phyloP scores from a whole-genome alignment of 92 coral and sea anemone species.

The Galaxea fascicularis region DNA sequence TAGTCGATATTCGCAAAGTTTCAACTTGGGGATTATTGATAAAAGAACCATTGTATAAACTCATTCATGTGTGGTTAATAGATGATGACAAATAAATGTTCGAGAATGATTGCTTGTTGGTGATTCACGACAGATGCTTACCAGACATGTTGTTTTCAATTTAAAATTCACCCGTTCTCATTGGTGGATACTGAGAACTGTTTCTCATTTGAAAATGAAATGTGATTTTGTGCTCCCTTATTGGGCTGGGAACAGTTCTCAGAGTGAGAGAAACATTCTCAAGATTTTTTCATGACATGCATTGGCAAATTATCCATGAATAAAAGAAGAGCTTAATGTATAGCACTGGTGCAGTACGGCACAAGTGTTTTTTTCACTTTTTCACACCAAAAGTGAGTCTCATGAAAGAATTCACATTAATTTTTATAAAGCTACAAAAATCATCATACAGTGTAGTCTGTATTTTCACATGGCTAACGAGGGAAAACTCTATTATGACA shows the following conservation, averaged over 20 bases:
- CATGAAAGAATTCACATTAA: too few species aligned
- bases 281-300: too few species aligned
- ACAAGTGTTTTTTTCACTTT: too few species aligned
- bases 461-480: too few species aligned
- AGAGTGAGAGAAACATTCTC: too few species aligned
- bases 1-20: not conserved
- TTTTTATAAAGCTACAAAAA: too few species aligned
- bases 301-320: too few species aligned
- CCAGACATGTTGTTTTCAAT: constrained; percentile 16
- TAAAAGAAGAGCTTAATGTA: too few species aligned
- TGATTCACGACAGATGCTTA: constrained; percentile 20
- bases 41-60: not conserved
- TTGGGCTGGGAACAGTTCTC: not conserved
- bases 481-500: too few species aligned
- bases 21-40: not conserved
- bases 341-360: too few species aligned
- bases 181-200: constrained; percentile 20
- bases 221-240: not conserved
- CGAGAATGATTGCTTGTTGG: not conserved
- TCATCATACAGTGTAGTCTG: too few species aligned
- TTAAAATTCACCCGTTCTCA: not conserved
- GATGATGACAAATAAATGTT: not conserved
- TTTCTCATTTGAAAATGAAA: not conserved
- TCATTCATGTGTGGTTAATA: not conserved
- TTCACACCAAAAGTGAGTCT: too few species aligned